A percentile compares a stretch with the other conserved stretches of the same genome.
Evolutionary conservation across 2,797 vertebrate species (phyloP).

Genomic region (Eutrigla gurnardus): DNA sequence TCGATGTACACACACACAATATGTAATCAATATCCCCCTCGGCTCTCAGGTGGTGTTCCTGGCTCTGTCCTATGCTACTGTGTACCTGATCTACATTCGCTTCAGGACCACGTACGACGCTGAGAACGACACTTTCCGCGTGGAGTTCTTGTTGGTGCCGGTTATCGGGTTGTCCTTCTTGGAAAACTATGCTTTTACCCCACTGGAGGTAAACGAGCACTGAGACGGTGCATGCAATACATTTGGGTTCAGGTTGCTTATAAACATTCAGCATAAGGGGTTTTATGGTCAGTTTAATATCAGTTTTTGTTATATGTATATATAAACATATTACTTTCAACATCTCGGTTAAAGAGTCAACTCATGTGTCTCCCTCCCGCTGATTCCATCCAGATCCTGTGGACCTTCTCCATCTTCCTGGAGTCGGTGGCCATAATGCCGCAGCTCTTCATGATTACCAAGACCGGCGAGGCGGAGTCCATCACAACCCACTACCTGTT

Average conservation of each 20-base stretch:
- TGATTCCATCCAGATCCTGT: slow-evolving; percentile 86
- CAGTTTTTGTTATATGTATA: neutral
- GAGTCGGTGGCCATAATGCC: slow-evolving; percentile 96
- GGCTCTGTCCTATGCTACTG: slow-evolving; percentile 89
- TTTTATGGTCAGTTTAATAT: neutral
- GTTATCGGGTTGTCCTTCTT: slow-evolving; percentile 93
- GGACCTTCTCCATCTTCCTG: slow-evolving; percentile 98
- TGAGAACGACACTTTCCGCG: slow-evolving; percentile 92
- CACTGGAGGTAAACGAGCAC: slow-evolving; percentile 87
- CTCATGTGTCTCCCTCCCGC: neutral
- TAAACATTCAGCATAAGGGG: neutral
- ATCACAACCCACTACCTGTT: slow-evolving; percentile 98
- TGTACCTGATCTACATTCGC: slow-evolving; percentile 93
- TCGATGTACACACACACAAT: neutral
- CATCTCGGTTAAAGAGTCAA: neutral
- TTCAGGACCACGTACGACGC: slow-evolving; percentile 89
- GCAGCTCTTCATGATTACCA: slow-evolving; percentile 98
- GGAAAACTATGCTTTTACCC: slow-evolving; percentile 92
- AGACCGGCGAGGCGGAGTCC: slow-evolving; percentile 94
- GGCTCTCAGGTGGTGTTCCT: slow-evolving; percentile 91
- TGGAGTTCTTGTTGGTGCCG: slow-evolving; percentile 95
- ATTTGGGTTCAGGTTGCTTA: neutral
- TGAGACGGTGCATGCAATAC: neutral
- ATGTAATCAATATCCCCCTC: neutral
- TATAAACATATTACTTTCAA: neutral